phyloP scores from a whole-genome alignment of 2,888 invertebrate genomes.

The Pasiphila rectangulata region DNA sequence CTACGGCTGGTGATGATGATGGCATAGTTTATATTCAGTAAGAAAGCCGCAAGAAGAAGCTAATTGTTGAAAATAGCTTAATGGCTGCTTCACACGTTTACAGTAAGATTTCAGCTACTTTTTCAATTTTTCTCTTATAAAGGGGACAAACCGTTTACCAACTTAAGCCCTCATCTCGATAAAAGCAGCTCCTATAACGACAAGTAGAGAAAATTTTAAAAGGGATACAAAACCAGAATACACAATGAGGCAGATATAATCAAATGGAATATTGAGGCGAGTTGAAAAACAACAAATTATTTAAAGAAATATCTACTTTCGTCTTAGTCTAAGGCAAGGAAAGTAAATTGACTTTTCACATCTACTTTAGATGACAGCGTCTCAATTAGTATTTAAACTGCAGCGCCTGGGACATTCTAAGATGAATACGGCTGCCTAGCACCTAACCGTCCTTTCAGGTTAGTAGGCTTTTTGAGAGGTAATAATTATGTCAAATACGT shows the following conservation, averaged over 20 bases:
- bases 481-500: too few species aligned
- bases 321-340: neutral
- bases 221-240: slow-evolving; percentile 41
- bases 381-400: too few species aligned
- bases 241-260: slow-evolving; percentile 43
- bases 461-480: too few species aligned
- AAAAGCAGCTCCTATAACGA: slow-evolving; percentile 33
- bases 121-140: slow-evolving; percentile 24
- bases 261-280: slow-evolving; percentile 39
- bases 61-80: neutral
- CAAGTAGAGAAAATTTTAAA: slow-evolving; percentile 36
- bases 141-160: slow-evolving; percentile 33
- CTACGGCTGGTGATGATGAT: too few species aligned
- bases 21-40: too few species aligned
- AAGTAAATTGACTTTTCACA: too few species aligned
- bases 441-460: too few species aligned
- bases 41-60: neutral
- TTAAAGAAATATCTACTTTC: neutral
- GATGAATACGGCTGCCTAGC: too few species aligned
- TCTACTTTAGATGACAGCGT: too few species aligned
- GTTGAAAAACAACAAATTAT: slow-evolving; percentile 43
- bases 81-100: neutral
- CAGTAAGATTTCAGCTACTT: slow-evolving; percentile 5
- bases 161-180: slow-evolving; percentile 30
- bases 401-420: too few species aligned